Base-by-base conservation (phyloP, 1,140 invertebrate species). In the Oedothorax gibbosus region DNA sequence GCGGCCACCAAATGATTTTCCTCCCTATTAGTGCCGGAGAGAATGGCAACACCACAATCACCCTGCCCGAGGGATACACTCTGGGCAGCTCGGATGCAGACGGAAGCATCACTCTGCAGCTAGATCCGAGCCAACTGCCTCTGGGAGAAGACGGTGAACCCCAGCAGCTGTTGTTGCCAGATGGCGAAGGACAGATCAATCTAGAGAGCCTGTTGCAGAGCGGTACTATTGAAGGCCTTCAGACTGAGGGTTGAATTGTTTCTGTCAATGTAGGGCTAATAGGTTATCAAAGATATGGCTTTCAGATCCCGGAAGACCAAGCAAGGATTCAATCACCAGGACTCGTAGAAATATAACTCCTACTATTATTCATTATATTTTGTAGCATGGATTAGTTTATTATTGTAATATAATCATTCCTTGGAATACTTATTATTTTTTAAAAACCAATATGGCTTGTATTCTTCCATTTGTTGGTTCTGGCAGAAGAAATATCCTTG, bases 1-100 rank as follows among this genome's bases (percentile, higher is more conserved):
- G 86, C n/a, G 75, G 73, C 6, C 72, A 85, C 21, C 75, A 79
- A 35, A 77, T 87, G 54, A 15, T 87, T n/a, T 60, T 87, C 9
- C 85, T 87, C 53, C 86, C 86, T 12, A 81, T 87, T 8, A 87
- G 76, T 60, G 54, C 86, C 5, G 80, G 56, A 21, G 86, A 87
- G 15, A 77, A 69, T 49, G 82, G 77, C 12, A 85, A 87, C 60
- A 76, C 82, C 35, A 83, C 85, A 21, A 10, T 87, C 9, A 87
- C 86, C 2, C 68, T 87, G 15, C 86, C 86, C 14, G 35, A 71
- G n/a, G 86, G 86, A 8, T 79, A 78, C n/a, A 79, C 86, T 14
- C 49, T 86, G n/a, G 81, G 85, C 11, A 68, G 57, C 7, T 78
- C 76, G 20, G 80, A 80, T 65, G 79, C 35, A 0, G 69, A 79